Evolutionary conservation across 2,888 invertebrate species (phyloP).

Genomic region (Xestia ashworthii): DNA sequence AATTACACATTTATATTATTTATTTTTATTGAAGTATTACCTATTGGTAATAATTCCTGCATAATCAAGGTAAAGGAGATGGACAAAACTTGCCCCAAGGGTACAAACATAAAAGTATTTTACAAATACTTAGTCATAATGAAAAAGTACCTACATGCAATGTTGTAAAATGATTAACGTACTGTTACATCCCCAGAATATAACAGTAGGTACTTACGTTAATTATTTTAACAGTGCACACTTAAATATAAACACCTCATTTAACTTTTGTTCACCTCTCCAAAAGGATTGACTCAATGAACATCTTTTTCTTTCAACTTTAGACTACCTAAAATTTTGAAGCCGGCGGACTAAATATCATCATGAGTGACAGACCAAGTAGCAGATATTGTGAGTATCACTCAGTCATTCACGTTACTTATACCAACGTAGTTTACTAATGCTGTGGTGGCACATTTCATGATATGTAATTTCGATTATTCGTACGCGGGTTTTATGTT

Average conservation of each 20-base stretch:
- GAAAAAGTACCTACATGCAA: too few relatives aligned
- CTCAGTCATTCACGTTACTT: conserved; percentile 62
- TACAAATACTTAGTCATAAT: too few relatives aligned
- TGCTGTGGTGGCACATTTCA: conserved; percentile 3
- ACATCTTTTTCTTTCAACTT: conserved; percentile 79
- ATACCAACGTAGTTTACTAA: conserved; percentile 32
- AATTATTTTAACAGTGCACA: too few relatives aligned
- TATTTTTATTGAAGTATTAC: background rate
- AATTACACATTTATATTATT: too few relatives aligned
- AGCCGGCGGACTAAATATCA: conserved; percentile 75
- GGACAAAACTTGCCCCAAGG: too few relatives aligned
- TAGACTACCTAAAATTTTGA: conserved; percentile 78
- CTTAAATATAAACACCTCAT: background rate
- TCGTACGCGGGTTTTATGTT: conserved; percentile 27
- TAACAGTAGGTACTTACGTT: too few relatives aligned
- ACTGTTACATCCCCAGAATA: too few relatives aligned
- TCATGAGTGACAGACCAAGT: conserved; percentile 63
- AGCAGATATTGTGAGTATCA: conserved; percentile 83
- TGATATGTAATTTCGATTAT: conserved; percentile 8
- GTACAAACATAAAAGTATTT: too few relatives aligned
- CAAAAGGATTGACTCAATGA: conserved; percentile 66
- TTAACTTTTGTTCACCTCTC: conserved; percentile 66
- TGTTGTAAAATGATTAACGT: too few relatives aligned
- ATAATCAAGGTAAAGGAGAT: background rate
- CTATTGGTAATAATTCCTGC: background rate